Evolutionary conservation across 2,113 vertebrate genomes (phyloP).

Genomic region (Anguilla japonica): DNA sequence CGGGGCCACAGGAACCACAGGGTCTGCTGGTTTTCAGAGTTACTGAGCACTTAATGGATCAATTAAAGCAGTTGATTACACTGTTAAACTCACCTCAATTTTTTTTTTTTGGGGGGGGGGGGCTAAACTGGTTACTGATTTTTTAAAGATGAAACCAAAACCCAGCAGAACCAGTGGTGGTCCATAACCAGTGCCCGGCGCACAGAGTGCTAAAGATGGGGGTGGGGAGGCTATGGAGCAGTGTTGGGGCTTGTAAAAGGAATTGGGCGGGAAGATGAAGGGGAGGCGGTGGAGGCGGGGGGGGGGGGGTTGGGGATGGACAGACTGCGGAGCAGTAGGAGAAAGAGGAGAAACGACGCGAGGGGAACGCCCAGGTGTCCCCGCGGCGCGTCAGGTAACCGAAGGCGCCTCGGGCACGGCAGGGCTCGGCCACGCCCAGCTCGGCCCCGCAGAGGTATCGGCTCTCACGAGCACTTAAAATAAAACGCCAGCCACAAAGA

Average conservation of each 20-base stretch:
- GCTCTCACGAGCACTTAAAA: background rate
- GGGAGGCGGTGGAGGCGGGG: background rate
- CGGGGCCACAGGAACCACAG: background rate
- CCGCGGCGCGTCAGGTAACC: background rate
- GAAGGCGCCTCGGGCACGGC: background rate
- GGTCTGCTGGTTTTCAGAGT: background rate
- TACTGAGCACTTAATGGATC: background rate
- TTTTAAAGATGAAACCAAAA: too few species aligned
- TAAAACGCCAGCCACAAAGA: slow-evolving; percentile 7
- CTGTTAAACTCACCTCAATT: background rate
- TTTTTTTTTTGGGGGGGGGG: too few species aligned
- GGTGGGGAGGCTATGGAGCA: too few species aligned
- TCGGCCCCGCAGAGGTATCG: background rate
- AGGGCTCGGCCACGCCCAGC: background rate
- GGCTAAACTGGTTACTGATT: too few species aligned
- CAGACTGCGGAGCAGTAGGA: background rate
- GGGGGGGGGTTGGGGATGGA: background rate
- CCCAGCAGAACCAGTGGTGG: too few species aligned
- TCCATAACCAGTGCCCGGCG: too few species aligned
- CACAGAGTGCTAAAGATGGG: background rate
- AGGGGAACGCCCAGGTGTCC: background rate
- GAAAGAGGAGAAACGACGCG: background rate
- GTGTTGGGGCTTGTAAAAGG: too few species aligned
- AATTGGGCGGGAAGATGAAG: too few species aligned
- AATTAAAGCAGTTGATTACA: background rate